These are phyloP conservation scores for Aleiodes sp. DNA, from an alignment of 1,140 invertebrate genomes.

Conservation along the genomic window DNA sequence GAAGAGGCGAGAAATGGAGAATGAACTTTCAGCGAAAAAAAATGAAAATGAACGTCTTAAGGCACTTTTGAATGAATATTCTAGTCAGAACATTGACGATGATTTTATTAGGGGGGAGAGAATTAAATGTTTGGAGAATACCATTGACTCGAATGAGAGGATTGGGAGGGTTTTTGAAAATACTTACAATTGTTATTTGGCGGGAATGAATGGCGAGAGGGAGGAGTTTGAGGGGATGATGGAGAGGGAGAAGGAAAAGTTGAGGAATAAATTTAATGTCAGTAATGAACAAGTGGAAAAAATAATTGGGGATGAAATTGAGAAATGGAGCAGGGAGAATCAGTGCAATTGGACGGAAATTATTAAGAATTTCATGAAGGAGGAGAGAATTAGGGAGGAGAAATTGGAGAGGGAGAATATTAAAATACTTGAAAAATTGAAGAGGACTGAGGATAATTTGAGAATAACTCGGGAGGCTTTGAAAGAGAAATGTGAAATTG, in stretches of 20 bases:
- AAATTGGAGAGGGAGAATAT: constrained; percentile 61
- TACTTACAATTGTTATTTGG: constrained; percentile 63
- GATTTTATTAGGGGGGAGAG: constrained; percentile 57
- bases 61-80: constrained; percentile 61
- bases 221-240: constrained; percentile 65
- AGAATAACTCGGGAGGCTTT: constrained; percentile 61
- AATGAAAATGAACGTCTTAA: constrained; percentile 64
- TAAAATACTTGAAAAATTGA: constrained; percentile 55
- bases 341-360: constrained; percentile 54
- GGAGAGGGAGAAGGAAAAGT: constrained; percentile 63
- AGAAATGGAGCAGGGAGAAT: constrained; percentile 59
- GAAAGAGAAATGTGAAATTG: constrained; percentile 59
- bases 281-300: constrained; percentile 65
- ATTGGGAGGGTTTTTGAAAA: constrained; percentile 63
- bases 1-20: constrained; percentile 62
- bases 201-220: constrained; percentile 63
- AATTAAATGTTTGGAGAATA: constrained; percentile 58
- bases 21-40: constrained; percentile 61
- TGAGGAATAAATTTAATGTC: constrained; percentile 63
- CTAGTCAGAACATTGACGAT: constrained; percentile 57
- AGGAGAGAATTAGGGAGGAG: constrained; percentile 65
- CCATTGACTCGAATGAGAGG: constrained; percentile 63
- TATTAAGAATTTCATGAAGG: constrained; percentile 58
- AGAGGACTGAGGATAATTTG: constrained; percentile 30
- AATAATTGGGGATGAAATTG: constrained; percentile 61